Percentiles rank a stretch among this genome's conserved stretches.
These are phyloP conservation scores for Morone chrysops DNA, from an alignment of 2,113 vertebrate species.

Conservation along the genomic window DNA sequence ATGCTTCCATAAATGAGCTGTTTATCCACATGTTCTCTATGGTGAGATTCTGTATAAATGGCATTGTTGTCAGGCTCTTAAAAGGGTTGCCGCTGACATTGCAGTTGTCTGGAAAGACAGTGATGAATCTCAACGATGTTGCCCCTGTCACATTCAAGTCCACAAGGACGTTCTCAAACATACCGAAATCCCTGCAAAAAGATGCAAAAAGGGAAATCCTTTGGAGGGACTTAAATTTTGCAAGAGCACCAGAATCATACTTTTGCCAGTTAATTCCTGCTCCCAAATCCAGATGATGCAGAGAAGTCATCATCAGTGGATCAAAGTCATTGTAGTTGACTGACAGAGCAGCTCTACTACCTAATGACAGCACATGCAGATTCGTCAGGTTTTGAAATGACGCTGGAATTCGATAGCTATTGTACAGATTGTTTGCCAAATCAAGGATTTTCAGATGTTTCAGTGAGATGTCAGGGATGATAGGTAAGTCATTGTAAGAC, in stretches of 20 bases:
- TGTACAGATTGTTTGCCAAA: conserved; percentile 64
- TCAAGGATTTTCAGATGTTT: conserved; percentile 69
- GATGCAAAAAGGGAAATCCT: conserved; percentile 62
- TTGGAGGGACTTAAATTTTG: conserved; percentile 59
- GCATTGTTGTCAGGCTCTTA: conserved; percentile 59
- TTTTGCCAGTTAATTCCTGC: conserved; percentile 52
- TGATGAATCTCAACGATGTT: conserved; percentile 48
- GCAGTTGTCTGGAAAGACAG: conserved; percentile 70
- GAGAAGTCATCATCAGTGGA: conserved; percentile 46
- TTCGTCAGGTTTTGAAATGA: conserved; percentile 59
- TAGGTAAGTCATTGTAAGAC: conserved; percentile 64
- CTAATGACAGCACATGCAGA: conserved; percentile 60
- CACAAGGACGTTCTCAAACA: conserved; percentile 62
- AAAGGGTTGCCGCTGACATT: conserved; percentile 55
- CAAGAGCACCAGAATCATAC: conserved; percentile 72
- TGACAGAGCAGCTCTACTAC: conserved; percentile 59
- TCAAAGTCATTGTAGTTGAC: conserved; percentile 67
- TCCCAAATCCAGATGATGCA: conserved; percentile 67
- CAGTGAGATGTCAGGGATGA: conserved; percentile 69
- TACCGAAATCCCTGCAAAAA: conserved; percentile 64
- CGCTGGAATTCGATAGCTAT: conserved; percentile 62
- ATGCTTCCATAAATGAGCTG: conserved; percentile 65
- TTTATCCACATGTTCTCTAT: conserved; percentile 74
- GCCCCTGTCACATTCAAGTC: conserved; percentile 68
- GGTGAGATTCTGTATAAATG: conserved; percentile 61